Evolutionary conservation across 2,888 invertebrate genomes (phyloP), one percentile per base, ranked within the genome.

Genomic region (Alentia gelatinosa): DNA sequence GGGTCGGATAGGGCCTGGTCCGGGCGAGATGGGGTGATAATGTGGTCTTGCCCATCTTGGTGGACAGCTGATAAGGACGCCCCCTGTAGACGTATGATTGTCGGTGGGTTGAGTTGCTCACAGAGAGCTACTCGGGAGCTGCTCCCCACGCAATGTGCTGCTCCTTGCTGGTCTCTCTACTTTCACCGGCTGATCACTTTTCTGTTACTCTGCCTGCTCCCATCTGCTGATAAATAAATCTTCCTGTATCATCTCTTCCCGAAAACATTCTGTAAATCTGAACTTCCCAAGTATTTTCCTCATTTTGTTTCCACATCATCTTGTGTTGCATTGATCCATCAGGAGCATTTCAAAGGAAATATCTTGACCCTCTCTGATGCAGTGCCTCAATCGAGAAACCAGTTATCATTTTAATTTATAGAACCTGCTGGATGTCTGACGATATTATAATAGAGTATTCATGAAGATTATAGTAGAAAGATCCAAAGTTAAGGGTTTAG

Each of bases 11-110:
- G 26, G 74, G 74, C 12, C 1, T 74, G 74, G 74, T 4, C 30
- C 15, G 35, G 79, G 23, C 3, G 37, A 79, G 79, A 79, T 79
- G 79, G 79, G 79, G 79, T 37, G 79, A 79, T 79, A 79, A 79
- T 79, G 79, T 19, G 79, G 39, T 39, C 79, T 9, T 26, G 74
- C 12, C 79, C 23, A 39, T 79, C 79, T 39, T 26, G 79, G 79
- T 5, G 39, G 79, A 12, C 1, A 39, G 26, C n/a, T 37, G 39
- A 79, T 35, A 35, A 39, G 37, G 1, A 9, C n/a, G 37, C 37
- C 37, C 37, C n/a, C 37, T 56, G n/a, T 35, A 15, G 5, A 23
- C 23, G 19, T 39, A 79, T 79, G 79, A 79, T 39, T 30, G 74
- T 30, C 33, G 12, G 7, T 1, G 74, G 30, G 15, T 12, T 56